A percentile compares a stretch with the other conserved stretches of the same genome.
Conservation (phyloP, 2,797 vertebrate genomes). For the Mus caroli region DNA sequence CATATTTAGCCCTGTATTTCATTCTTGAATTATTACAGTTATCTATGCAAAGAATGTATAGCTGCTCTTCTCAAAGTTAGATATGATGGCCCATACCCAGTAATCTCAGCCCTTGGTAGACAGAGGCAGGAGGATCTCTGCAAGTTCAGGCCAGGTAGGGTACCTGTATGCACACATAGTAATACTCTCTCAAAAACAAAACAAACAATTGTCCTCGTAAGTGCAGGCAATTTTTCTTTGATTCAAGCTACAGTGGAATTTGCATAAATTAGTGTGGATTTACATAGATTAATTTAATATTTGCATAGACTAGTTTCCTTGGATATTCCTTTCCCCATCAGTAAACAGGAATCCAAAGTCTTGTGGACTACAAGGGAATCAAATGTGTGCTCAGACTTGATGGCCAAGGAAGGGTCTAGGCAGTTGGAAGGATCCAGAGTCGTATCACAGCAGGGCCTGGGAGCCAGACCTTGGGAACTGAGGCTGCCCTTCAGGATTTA, state of each 20-base stretch:
- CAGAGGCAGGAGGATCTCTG: background rate
- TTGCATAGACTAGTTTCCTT: background rate
- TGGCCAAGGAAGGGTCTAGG: background rate
- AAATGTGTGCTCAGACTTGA: background rate
- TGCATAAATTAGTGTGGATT: background rate
- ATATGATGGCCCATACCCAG: background rate
- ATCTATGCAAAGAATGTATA: background rate
- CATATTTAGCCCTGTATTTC: background rate
- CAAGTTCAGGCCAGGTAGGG: background rate
- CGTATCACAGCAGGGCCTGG: rapidly evolving
- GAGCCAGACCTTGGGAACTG: background rate
- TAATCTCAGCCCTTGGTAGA: background rate
- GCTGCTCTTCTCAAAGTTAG: background rate
- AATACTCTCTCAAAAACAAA: background rate
- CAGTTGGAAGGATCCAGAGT: background rate
- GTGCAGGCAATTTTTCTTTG: background rate
- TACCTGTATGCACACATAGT: background rate
- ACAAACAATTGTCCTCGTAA: background rate
- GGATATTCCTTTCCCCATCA: background rate
- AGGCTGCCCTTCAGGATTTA: background rate
- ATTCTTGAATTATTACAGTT: background rate
- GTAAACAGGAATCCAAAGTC: background rate
- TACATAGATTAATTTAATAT: background rate
- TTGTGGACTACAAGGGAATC: background rate
- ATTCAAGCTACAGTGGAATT: background rate